phyloP scores from a whole-genome alignment of 1,140 invertebrate species.

The Drosophila pectinifera region DNA sequence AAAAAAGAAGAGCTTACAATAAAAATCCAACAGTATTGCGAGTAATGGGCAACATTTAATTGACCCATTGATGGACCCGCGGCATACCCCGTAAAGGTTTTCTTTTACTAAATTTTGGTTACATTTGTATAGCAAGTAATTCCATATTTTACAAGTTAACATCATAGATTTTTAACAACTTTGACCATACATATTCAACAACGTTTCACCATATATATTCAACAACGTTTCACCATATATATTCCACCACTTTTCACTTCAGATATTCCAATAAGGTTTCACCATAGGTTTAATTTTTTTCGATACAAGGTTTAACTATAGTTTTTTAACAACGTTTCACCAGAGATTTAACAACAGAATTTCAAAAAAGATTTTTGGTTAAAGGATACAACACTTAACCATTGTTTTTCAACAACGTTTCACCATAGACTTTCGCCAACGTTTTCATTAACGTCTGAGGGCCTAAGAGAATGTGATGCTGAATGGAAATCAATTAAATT shows the following conservation, averaged over 20 bases:
- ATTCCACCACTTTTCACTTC: too few species aligned
- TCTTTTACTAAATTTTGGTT: not conserved
- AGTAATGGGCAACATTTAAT: conserved; percentile 11
- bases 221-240: not conserved
- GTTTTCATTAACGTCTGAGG: too few species aligned
- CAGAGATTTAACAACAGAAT: not conserved
- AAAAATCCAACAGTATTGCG: conserved; percentile 35
- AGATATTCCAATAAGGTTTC: not conserved
- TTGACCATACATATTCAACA: too few species aligned
- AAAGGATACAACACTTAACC: too few species aligned
- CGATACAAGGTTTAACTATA: too few species aligned
- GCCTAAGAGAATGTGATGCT: too few species aligned
- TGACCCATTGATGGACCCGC: not conserved
- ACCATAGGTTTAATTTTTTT: too few species aligned
- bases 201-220: too few species aligned
- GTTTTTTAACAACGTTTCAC: not conserved
- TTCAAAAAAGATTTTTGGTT: not conserved
- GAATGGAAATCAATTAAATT: too few species aligned
- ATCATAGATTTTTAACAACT: not conserved
- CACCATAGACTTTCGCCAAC: not conserved
- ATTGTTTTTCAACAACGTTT: not conserved
- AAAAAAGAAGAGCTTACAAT: conserved; percentile 33
- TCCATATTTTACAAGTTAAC: not conserved
- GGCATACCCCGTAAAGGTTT: not conserved
- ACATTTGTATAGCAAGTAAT: too few species aligned